phyloP scores from a whole-genome alignment of 2,888 invertebrate genomes.

The Tupiocoris notatus region DNA sequence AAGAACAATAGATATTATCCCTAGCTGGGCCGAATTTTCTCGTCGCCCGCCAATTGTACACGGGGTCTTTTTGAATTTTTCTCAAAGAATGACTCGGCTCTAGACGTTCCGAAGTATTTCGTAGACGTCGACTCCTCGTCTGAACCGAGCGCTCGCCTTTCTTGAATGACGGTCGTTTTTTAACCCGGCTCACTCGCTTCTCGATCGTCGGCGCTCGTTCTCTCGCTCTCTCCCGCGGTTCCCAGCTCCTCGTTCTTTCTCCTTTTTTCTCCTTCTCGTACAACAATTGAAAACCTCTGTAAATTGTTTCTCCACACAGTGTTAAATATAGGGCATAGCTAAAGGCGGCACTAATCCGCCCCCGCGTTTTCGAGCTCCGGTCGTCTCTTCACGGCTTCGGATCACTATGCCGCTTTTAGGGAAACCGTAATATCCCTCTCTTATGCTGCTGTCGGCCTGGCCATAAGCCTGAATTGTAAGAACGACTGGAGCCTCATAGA shows the following conservation, averaged over 20 bases:
- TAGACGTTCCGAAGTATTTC: background rate
- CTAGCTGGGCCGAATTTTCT: constrained; percentile 17
- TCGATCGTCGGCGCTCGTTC: background rate
- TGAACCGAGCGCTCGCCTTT: background rate
- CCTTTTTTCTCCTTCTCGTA: background rate
- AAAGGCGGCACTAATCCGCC: constrained; percentile 43
- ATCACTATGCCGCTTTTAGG: constrained; percentile 10
- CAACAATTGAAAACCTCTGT: constrained; percentile 41
- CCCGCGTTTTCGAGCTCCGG: constrained; percentile 9
- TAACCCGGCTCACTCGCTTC: background rate
- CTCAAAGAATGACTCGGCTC: constrained; percentile 21
- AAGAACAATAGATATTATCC: constrained; percentile 37
- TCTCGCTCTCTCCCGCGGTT: constrained; percentile 19
- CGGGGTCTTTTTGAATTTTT: constrained; percentile 12
- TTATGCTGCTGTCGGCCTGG: background rate
- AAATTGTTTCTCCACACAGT: constrained; percentile 46
- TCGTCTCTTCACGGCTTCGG: background rate
- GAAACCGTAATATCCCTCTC: constrained; percentile 13
- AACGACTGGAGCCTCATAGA: too few species aligned
- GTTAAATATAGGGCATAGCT: constrained; percentile 46
- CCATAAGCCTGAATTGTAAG: too few species aligned
- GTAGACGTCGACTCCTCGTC: background rate
- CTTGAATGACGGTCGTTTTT: constrained; percentile 34
- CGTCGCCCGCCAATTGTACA: background rate
- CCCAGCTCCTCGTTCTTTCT: constrained; percentile 1